Conservation (phyloP, 2,113 vertebrate species). For the Dicaeum eximium region DNA sequence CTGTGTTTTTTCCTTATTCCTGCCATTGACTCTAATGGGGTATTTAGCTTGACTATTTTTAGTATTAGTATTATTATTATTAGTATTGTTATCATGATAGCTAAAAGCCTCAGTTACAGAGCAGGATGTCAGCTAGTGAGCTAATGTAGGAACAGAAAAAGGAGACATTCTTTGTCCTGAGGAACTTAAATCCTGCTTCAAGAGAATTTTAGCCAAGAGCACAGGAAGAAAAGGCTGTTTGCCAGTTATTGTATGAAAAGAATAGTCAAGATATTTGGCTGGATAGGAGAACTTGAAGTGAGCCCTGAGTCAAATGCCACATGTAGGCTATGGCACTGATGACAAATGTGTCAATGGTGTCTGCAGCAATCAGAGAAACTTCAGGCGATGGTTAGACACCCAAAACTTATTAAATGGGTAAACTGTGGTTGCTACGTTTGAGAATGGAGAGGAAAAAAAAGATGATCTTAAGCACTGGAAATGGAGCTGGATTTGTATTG, state of each 20-base stretch:
- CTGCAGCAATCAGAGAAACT: background rate
- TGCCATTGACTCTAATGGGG: background rate
- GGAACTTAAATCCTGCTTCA: background rate
- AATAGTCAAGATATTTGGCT: background rate
- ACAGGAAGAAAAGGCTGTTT: background rate
- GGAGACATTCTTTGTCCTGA: background rate
- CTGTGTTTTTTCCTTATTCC: background rate
- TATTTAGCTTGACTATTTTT: background rate
- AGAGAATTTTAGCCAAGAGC: background rate
- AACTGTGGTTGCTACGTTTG: background rate
- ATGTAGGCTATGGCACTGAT: accelerated
- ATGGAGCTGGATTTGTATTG: background rate
- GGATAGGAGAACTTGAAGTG: background rate
- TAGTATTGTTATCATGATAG: background rate
- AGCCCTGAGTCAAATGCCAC: background rate
- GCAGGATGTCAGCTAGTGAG: background rate
- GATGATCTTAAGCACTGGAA: background rate
- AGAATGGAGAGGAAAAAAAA: background rate
- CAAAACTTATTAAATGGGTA: background rate
- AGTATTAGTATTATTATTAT: background rate
- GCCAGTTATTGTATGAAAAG: background rate
- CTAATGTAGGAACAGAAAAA: background rate
- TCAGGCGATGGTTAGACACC: background rate
- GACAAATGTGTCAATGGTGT: background rate
- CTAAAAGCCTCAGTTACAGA: background rate